A percentile compares a stretch with the other conserved stretches of the same genome.
These are phyloP conservation scores for Hemiprocne comata DNA, from an alignment of 2,113 vertebrate genomes.

Conservation along the genomic window DNA sequence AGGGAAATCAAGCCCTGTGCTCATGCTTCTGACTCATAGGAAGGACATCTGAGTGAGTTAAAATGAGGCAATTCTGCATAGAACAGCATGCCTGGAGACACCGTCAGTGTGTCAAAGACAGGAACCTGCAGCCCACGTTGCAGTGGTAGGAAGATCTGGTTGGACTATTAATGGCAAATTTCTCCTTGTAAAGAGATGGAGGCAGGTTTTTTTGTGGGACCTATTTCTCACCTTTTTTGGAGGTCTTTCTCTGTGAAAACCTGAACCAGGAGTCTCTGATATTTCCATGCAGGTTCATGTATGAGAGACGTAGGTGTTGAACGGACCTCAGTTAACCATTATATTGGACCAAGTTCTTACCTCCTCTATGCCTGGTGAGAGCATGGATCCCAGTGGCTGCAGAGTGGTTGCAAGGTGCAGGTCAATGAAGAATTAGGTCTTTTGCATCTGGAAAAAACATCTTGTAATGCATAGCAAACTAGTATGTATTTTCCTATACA, in stretches of 20 bases:
- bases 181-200: background rate
- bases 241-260: background rate
- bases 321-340: background rate
- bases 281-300: background rate
- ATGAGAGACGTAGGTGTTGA: background rate
- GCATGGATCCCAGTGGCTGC: background rate
- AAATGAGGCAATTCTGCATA: slow-evolving; percentile 7
- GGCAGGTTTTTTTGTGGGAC: background rate
- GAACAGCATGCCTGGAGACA: background rate
- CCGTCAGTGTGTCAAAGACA: background rate
- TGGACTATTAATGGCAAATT: background rate
- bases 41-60: background rate
- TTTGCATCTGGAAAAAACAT: background rate
- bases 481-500: background rate
- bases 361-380: background rate
- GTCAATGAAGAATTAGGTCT: background rate
- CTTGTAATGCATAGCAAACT: background rate
- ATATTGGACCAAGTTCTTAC: background rate
- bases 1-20: background rate
- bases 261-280: background rate
- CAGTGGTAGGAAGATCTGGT: background rate
- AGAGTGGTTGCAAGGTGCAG: background rate
- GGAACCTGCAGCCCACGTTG: background rate
- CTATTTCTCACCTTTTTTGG: background rate
- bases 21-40: background rate